Evolutionary conservation across 2,797 vertebrate genomes (phyloP).

Genomic region (Melanotaenia nigrans): DNA sequence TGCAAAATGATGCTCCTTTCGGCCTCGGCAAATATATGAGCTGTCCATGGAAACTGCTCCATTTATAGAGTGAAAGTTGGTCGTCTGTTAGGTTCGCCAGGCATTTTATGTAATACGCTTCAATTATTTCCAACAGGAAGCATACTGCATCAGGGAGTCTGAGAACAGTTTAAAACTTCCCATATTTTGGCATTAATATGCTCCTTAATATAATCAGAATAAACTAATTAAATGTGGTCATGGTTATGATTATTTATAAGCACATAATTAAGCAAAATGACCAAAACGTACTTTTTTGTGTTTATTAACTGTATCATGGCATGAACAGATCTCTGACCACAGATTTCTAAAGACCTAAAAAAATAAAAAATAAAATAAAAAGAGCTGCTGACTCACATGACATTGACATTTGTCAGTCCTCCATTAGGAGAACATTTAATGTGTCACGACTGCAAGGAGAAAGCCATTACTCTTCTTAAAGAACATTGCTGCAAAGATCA

Average conservation of each 20-base stretch:
- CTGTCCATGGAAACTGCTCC: conserved; percentile 7
- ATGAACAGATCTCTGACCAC: background rate
- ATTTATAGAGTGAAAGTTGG: background rate
- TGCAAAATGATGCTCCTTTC: conserved; percentile 19
- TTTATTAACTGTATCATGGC: background rate
- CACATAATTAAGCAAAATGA: background rate
- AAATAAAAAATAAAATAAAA: background rate
- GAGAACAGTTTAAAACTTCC: background rate
- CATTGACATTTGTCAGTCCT: background rate
- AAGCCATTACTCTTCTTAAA: background rate
- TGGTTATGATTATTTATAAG: background rate
- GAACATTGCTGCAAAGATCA: background rate
- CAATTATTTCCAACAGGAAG: background rate
- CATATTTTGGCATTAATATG: background rate
- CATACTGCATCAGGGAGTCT: no score
- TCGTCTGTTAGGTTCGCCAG: background rate
- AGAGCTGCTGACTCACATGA: background rate
- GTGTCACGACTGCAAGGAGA: background rate
- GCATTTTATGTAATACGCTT: background rate
- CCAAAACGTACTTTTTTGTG: background rate
- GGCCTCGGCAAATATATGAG: conserved; percentile 3
- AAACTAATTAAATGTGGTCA: background rate
- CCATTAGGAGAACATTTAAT: background rate
- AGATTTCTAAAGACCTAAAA: background rate
- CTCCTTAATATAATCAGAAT: background rate